Evolutionary conservation across 2,888 invertebrate species (phyloP).

Genomic region (Eudemis profundana): DNA sequence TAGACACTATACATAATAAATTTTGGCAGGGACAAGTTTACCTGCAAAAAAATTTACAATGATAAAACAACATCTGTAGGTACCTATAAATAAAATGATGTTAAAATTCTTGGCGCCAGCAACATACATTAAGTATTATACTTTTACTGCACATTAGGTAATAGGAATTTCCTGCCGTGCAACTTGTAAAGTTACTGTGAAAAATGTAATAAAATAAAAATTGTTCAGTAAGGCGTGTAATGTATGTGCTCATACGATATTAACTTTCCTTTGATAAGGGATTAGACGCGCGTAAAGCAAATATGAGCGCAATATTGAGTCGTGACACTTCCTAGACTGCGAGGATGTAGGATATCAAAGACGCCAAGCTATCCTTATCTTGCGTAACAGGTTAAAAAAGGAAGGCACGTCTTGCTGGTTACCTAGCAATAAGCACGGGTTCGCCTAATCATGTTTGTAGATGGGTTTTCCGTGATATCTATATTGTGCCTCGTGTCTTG

Average conservation of each 20-base stretch:
- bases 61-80: too few species aligned
- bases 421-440: neutral
- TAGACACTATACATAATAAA: too few species aligned
- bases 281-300: constrained; percentile 56
- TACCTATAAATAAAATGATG: too few species aligned
- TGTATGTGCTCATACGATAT: constrained; percentile 44
- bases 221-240: constrained; percentile 30
- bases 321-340: constrained; percentile 48
- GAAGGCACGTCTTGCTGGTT: neutral
- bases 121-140: too few species aligned
- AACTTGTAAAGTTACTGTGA: constrained; percentile 9
- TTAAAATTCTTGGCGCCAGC: too few species aligned
- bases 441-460: neutral
- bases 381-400: neutral
- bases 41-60: too few species aligned
- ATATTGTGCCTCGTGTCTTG: neutral
- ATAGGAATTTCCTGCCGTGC: neutral
- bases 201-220: constrained; percentile 32
- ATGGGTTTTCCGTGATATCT: neutral
- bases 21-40: too few species aligned
- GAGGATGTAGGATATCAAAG: constrained; percentile 6
- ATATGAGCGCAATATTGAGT: constrained; percentile 60
- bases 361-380: neutral
- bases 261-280: constrained; percentile 60
- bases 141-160: too few species aligned